Evolutionary conservation across 1,140 invertebrate species (phyloP).

Genomic region (Penaeus vannamei): DNA sequence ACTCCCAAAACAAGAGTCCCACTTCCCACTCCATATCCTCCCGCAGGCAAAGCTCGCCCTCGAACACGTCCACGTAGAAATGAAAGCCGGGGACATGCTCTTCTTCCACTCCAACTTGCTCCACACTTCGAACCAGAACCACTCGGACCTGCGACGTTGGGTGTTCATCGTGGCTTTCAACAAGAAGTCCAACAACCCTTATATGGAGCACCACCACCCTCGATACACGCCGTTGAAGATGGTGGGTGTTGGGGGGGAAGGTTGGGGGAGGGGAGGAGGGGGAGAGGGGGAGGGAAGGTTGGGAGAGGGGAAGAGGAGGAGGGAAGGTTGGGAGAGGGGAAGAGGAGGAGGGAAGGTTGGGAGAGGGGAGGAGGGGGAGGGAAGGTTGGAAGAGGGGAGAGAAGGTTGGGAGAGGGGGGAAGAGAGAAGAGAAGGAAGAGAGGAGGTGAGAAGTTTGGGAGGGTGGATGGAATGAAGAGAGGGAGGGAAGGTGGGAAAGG

Average conservation of each 20-base stretch:
- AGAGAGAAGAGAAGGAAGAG: too few species aligned
- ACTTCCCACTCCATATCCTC: background rate
- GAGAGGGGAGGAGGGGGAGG: too few species aligned
- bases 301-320: too few species aligned
- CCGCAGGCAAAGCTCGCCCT: slow-evolving; percentile 1
- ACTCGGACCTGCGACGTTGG: slow-evolving; percentile 41
- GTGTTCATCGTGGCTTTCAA: slow-evolving; percentile 56
- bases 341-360: too few species aligned
- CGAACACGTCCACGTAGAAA: slow-evolving; percentile 34
- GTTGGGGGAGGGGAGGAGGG: background rate
- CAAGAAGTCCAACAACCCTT: slow-evolving; percentile 53
- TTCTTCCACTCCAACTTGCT: slow-evolving; percentile 66
- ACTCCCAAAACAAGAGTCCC: background rate
- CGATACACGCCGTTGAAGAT: slow-evolving; percentile 53
- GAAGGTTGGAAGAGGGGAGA: too few species aligned
- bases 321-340: too few species aligned
- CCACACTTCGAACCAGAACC: slow-evolving; percentile 46
- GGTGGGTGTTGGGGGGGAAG: slow-evolving; percentile 4
- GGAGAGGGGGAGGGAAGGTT: background rate
- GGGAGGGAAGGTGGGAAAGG: too few species aligned
- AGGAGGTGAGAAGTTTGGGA: too few species aligned
- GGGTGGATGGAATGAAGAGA: too few species aligned
- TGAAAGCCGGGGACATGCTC: slow-evolving; percentile 58
- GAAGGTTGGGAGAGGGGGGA: too few species aligned
- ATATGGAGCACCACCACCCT: slow-evolving; percentile 58